Conservation (phyloP, 2,797 vertebrate genomes). For the Furcifer pardalis region DNA sequence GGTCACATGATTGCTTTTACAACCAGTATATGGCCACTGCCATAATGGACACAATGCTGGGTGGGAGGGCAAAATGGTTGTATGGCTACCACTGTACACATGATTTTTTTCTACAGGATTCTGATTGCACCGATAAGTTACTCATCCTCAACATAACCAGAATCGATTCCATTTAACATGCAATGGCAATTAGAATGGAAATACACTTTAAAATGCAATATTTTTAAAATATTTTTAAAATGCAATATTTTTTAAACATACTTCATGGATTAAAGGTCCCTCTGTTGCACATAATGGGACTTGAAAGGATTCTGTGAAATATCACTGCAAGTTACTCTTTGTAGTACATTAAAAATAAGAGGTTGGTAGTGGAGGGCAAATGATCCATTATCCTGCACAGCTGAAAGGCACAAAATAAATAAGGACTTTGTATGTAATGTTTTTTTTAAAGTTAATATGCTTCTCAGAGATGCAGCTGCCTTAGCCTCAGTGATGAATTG, state of each 20-base stretch:
- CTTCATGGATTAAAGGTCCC: slow-evolving; percentile 48
- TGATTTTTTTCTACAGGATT: too few species aligned
- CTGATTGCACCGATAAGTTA: slow-evolving; percentile 36
- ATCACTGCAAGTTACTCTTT: slow-evolving; percentile 19
- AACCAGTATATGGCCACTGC: too few species aligned
- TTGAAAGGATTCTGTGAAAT: slow-evolving; percentile 45
- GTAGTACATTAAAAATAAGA: slow-evolving; percentile 2
- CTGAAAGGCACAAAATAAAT: slow-evolving; percentile 61
- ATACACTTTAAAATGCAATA: slow-evolving; percentile 46
- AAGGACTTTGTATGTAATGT: slow-evolving; percentile 53
- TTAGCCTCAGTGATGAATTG: slow-evolving; percentile 59
- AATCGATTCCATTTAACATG: slow-evolving; percentile 28
- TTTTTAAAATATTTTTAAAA: slow-evolving; percentile 60
- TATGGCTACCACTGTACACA: too few species aligned
- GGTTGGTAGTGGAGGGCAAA: slow-evolving; percentile 5
- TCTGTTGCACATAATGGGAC: slow-evolving; percentile 51
- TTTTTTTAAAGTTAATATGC: slow-evolving; percentile 57
- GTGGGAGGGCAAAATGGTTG: too few species aligned
- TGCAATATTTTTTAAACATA: slow-evolving; percentile 22
- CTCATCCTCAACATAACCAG: slow-evolving; percentile 22
- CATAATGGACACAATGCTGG: too few species aligned
- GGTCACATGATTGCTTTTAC: too few species aligned
- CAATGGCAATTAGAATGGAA: slow-evolving; percentile 41
- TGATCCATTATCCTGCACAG: slow-evolving; percentile 21
- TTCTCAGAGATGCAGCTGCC: slow-evolving; percentile 59